A percentile compares a stretch with the other conserved stretches of the same genome.
Conservation (phyloP, 2,113 vertebrate species). For the Coracopsis vasa region DNA sequence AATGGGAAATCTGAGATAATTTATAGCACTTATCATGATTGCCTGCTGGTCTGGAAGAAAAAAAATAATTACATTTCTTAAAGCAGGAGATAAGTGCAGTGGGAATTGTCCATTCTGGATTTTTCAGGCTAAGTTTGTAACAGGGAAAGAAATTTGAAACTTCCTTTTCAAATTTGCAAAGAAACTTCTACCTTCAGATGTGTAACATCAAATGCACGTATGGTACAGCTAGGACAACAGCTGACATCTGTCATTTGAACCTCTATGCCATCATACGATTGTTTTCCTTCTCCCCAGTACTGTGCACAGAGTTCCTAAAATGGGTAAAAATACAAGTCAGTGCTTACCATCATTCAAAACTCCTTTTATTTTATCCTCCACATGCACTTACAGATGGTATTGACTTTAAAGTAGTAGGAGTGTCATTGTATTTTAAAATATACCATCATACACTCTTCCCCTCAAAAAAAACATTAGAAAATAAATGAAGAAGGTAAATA, state of each 20-base stretch:
- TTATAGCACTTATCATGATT: background rate
- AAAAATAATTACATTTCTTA: background rate
- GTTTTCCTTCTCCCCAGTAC: slow-evolving; percentile 86
- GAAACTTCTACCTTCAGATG: slow-evolving; percentile 82
- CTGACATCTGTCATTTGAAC: slow-evolving; percentile 77
- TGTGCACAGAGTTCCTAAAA: slow-evolving; percentile 77
- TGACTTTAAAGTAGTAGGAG: background rate
- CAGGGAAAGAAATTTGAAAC: background rate
- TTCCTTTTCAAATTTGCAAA: background rate
- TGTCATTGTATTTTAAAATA: background rate
- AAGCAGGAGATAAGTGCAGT: background rate
- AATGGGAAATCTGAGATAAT: background rate
- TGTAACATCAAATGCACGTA: slow-evolving; percentile 81
- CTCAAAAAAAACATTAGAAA: background rate
- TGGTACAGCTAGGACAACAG: slow-evolving; percentile 65
- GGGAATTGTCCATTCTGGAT: background rate
- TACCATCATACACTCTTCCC: background rate
- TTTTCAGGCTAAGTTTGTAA: background rate
- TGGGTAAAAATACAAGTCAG: background rate
- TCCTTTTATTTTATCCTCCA: background rate
- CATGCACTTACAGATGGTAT: background rate
- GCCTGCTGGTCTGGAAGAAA: background rate
- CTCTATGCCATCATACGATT: slow-evolving; percentile 76
- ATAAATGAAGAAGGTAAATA: background rate
- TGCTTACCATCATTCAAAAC: background rate